Conservation (phyloP, 2,113 vertebrate genomes). For the Psilopsiagon aymara region DNA sequence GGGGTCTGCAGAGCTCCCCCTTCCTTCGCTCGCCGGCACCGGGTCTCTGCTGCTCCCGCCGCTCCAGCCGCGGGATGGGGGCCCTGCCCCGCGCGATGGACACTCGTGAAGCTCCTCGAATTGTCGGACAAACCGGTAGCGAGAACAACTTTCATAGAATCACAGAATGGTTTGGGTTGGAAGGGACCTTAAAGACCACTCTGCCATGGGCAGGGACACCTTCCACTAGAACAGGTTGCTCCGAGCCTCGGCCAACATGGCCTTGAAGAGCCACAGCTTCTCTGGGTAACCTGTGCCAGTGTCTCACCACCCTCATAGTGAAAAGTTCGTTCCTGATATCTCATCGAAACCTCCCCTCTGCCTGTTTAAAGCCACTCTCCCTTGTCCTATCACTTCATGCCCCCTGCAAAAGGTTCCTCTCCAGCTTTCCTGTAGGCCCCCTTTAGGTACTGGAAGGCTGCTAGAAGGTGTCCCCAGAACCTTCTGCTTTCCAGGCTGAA, state of each 20-base stretch:
- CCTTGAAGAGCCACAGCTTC: background rate
- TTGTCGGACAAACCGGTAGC: accelerated
- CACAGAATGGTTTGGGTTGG: background rate
- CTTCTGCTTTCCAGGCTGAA: background rate
- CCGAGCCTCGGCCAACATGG: background rate
- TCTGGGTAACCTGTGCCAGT: background rate
- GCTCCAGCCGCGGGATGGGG: background rate
- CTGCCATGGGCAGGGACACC: background rate
- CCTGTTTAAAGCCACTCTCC: background rate
- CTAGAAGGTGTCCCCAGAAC: background rate
- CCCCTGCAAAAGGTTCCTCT: background rate
- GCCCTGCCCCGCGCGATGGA: accelerated
- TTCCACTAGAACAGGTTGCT: background rate
- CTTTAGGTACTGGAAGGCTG: background rate
- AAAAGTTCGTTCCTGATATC: background rate
- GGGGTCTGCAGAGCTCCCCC: background rate
- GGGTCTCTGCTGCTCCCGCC: background rate
- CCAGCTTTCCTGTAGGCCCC: background rate
- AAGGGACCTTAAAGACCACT: background rate
- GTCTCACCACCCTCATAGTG: background rate
- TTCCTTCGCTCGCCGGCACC: background rate
- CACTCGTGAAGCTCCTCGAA: accelerated
- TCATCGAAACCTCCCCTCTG: background rate
- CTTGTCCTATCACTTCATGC: background rate
- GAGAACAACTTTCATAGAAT: background rate